Evolutionary conservation across 2,113 vertebrate genomes (phyloP).

Genomic region (Ondatra zibethicus): DNA sequence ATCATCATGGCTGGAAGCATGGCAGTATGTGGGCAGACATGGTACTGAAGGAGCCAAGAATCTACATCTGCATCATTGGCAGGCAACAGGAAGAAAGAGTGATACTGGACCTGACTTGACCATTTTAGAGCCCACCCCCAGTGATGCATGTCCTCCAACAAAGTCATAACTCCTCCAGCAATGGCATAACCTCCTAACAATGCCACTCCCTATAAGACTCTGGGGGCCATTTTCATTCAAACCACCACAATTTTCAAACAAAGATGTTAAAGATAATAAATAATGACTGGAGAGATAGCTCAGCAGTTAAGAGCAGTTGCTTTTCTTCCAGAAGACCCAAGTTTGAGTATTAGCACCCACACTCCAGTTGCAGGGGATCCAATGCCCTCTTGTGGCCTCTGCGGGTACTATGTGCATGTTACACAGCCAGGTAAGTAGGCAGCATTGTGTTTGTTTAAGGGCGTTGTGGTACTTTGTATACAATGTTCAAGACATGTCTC

Average conservation of each 20-base stretch:
- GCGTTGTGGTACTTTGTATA: neutral
- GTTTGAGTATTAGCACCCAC: neutral
- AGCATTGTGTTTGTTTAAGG: conserved; percentile 1
- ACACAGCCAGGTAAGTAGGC: neutral
- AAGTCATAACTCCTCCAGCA: neutral
- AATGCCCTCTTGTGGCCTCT: neutral
- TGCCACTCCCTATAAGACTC: neutral
- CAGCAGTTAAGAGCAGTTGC: too few species aligned
- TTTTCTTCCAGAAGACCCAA: neutral
- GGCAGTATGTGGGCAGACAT: neutral
- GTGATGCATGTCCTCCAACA: neutral
- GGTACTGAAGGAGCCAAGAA: neutral
- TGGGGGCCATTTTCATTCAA: neutral
- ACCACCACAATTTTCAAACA: neutral
- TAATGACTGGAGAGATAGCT: neutral
- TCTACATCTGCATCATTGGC: neutral
- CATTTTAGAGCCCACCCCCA: neutral
- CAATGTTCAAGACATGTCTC: neutral
- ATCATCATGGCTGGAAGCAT: neutral
- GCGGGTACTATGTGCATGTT: neutral
- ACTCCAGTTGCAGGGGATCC: neutral
- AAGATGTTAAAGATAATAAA: neutral
- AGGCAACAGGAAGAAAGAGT: neutral
- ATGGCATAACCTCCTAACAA: neutral
- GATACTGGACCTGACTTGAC: neutral